phyloP scores from a whole-genome alignment of 2,888 invertebrate genomes.

The Drosophila stalkeri region DNA sequence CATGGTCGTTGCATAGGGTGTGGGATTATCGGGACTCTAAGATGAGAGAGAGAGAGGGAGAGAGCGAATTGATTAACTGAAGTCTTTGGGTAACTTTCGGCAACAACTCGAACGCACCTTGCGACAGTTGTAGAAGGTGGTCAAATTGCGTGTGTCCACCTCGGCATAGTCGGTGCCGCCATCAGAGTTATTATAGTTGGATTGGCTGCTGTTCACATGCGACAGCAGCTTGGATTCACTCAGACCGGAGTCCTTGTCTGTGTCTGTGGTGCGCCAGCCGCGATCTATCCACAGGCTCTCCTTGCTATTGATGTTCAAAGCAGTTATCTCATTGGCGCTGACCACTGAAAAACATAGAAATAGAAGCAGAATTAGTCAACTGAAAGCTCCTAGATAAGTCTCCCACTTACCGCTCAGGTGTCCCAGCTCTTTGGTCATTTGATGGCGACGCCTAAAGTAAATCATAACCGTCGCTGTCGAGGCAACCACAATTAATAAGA shows the following conservation, averaged over 20 bases:
- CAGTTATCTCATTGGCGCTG: conserved; percentile 86
- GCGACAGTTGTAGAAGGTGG: conserved; percentile 90
- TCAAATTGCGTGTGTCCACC: conserved; percentile 88
- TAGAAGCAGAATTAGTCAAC: neutral
- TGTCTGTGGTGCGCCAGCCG: conserved; percentile 89
- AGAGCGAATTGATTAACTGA: conserved; percentile 12
- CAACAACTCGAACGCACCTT: conserved; percentile 83
- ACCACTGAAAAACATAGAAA: conserved; percentile 76
- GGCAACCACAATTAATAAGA: conserved; percentile 83
- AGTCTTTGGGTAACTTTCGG: neutral
- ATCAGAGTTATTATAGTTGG: conserved; percentile 85
- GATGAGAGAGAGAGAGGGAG: neutral
- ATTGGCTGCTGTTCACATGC: conserved; percentile 85
- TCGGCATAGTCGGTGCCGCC: conserved; percentile 89
- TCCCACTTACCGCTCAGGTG: conserved; percentile 87
- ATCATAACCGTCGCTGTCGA: conserved; percentile 83
- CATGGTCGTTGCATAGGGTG: conserved; percentile 91
- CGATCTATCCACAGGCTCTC: conserved; percentile 90
- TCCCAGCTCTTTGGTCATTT: conserved; percentile 87
- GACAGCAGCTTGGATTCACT: conserved; percentile 87
- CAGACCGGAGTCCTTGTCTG: conserved; percentile 87
- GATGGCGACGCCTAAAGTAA: conserved; percentile 84
- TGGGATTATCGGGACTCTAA: conserved; percentile 88
- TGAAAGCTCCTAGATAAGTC: rapidly evolving
- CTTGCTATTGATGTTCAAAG: conserved; percentile 86